These are phyloP conservation scores for Mormyrus proboscirostris DNA, from an alignment of 2,797 vertebrate species.

Conservation along the genomic window DNA sequence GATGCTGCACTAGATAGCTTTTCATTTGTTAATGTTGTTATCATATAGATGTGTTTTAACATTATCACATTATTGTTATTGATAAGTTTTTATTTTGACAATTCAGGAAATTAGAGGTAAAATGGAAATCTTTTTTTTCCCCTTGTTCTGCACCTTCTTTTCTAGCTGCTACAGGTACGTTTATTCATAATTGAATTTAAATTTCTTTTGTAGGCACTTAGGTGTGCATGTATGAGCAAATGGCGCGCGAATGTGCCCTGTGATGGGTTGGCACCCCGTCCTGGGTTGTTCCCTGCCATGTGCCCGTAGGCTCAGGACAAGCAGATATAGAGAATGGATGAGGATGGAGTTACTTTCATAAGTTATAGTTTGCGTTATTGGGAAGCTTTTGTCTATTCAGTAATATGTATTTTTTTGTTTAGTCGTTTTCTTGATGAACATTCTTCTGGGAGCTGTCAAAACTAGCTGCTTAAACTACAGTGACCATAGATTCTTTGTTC, in stretches of 20 bases:
- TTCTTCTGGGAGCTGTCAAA: neutral
- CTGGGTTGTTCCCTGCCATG: neutral
- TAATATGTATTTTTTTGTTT: neutral
- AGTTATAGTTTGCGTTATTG: neutral
- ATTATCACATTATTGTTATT: neutral
- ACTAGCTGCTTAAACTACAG: neutral
- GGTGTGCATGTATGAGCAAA: neutral
- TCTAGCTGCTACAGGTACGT: constrained; percentile 59
- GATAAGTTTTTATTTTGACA: neutral
- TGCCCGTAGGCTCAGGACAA: neutral
- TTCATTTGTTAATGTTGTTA: neutral
- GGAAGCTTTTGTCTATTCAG: neutral
- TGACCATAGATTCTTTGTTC: neutral
- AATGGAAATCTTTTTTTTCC: neutral
- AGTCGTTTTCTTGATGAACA: neutral
- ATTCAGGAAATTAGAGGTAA: neutral
- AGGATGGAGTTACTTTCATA: neutral
- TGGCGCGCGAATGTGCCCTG: neutral
- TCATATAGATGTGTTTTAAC: neutral
- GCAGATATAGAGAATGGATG: neutral
- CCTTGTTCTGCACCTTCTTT: constrained; percentile 16
- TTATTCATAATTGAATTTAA: neutral
- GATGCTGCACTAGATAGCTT: neutral
- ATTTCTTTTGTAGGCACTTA: neutral
- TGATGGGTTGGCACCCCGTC: neutral